phyloP scores from a whole-genome alignment of 2,888 invertebrate genomes.

The Bombyx huttoni region DNA sequence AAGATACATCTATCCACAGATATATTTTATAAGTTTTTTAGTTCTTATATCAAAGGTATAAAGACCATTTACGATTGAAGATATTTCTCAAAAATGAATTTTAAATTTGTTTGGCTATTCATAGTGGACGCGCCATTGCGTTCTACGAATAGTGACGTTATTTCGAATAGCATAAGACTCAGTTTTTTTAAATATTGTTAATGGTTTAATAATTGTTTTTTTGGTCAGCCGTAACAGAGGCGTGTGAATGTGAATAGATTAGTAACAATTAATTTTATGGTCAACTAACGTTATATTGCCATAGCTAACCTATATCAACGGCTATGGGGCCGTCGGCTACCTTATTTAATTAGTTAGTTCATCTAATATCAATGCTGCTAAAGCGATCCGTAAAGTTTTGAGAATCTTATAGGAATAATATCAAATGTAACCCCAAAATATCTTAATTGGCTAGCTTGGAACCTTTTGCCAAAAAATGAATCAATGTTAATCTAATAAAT shows the following conservation, averaged over 20 bases:
- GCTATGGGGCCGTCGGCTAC: slow-evolving; percentile 33
- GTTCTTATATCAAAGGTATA: not conserved
- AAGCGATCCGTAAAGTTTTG: too few relatives aligned
- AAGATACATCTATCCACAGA: too few relatives aligned
- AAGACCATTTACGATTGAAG: not conserved
- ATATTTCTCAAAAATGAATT: slow-evolving; percentile 13
- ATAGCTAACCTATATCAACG: slow-evolving; percentile 12
- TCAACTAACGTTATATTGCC: slow-evolving; percentile 50
- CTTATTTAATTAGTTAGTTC: not conserved
- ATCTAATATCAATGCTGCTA: not conserved
- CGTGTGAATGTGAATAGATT: slow-evolving; percentile 44
- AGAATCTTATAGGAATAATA: too few relatives aligned
- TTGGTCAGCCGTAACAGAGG: slow-evolving; percentile 5
- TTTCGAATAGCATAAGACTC: too few relatives aligned
- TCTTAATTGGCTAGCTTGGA: too few relatives aligned
- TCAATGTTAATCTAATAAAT: too few relatives aligned
- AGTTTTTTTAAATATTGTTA: too few relatives aligned
- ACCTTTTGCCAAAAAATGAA: too few relatives aligned
- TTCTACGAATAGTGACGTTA: too few relatives aligned
- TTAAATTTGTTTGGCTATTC: not conserved
- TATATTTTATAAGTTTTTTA: not conserved
- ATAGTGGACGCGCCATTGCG: not conserved
- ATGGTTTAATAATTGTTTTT: too few relatives aligned
- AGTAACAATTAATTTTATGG: slow-evolving; percentile 62
- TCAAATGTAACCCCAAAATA: too few relatives aligned